Conservation (phyloP, 2,797 vertebrate species). For the Prionace glauca region DNA sequence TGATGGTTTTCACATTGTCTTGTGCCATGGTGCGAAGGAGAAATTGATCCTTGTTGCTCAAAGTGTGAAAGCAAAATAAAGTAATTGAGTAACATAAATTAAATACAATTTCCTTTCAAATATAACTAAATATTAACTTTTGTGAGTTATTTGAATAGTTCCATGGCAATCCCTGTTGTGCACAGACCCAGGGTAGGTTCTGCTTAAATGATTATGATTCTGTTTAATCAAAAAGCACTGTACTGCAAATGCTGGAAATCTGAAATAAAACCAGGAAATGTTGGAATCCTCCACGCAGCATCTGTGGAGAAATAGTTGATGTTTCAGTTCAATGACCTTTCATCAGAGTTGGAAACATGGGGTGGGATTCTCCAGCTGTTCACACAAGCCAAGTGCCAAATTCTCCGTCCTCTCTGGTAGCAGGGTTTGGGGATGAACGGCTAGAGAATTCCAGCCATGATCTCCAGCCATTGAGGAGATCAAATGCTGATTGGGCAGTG, state of each 20-base stretch:
- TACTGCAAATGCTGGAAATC: background rate
- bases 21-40: background rate
- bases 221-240: background rate
- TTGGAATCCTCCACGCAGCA: background rate
- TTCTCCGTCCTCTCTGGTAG: no score
- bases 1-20: background rate
- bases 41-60: background rate
- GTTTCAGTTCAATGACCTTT: background rate
- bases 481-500: background rate
- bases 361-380: no score
- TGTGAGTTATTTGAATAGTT: background rate
- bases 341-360: background rate
- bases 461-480: background rate
- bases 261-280: background rate
- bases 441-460: no score
- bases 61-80: background rate
- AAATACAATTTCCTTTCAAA: background rate
- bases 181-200: background rate
- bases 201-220: background rate
- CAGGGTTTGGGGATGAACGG: no score
- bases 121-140: background rate
- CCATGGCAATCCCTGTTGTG: background rate
- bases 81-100: background rate
- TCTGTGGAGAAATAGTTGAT: background rate
- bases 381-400: no score